Evolutionary conservation across 1,140 invertebrate genomes (phyloP), one percentile per base, ranked within the genome.

Genomic region (Harpegnathos saltator): DNA sequence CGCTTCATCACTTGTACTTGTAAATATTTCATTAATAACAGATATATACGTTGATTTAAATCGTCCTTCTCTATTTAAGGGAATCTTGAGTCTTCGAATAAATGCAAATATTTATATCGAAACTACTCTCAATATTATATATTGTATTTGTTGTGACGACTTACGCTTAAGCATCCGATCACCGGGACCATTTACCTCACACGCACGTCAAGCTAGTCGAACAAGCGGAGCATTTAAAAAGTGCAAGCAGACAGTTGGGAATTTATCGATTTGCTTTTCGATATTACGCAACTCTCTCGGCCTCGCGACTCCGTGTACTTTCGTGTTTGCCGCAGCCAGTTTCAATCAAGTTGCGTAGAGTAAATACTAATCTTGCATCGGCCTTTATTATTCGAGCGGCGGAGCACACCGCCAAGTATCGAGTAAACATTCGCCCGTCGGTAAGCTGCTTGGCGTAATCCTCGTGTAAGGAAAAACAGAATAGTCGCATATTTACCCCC

Each of bases 381-480:
- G 54, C 19, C 56, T 77, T 77, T 77, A 65, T 11, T 65, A 65
- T 65, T 65, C 19, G n/a, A 48, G 33, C 9, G n/a, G n/a, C n/a
- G n/a, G n/a, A 54, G 48, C 48, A 80, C 38, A 59, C 52, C 63
- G 14, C 52, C 7, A 38, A 59, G 26, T 48, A 58, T 17, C 17
- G 19, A 69, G 63, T 54, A 71, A 80, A 80, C 75, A 58, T 59
- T 71, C 63, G 65, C 22, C 9, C 52, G 52, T 44, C 69, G 33
- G 33, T 71, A 71, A 80, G 61, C 75, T 71, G 58, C 52, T 80
- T 77, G 24, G 29, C 26, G 61, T 77, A 77, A 80, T 71, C 52
- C 33, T 71, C 29, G 56, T 77, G 15, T 78, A 69, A 12, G 65
- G 65, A 71, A 80, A 80, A 80, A 71, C 52, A 80, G 65, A 71